Evolutionary conservation across 1,140 invertebrate species (phyloP).

Genomic region (Spodoptera frugiperda): DNA sequence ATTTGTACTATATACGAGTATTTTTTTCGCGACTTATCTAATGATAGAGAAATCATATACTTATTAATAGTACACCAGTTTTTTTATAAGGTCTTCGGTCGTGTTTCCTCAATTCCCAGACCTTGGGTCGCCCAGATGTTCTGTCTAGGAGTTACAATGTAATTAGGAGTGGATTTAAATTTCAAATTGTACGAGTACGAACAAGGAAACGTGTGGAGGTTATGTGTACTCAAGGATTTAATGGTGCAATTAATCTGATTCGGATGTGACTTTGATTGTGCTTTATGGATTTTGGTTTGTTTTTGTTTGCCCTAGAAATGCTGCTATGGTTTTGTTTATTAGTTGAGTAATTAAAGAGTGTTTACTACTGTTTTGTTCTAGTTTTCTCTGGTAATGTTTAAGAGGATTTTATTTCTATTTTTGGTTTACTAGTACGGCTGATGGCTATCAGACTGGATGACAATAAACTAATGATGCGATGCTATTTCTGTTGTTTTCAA

Average conservation of each 20-base stretch:
- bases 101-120: conserved; percentile 75
- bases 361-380: no score
- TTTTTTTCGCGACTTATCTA: conserved; percentile 65
- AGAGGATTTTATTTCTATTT: no score
- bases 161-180: conserved; percentile 54
- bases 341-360: no score
- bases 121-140: conserved; percentile 77
- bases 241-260: conserved; percentile 40
- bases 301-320: not conserved
- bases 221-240: conserved; percentile 47
- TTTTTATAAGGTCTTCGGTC: conserved; percentile 62
- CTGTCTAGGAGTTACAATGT: conserved; percentile 54
- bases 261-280: conserved; percentile 4
- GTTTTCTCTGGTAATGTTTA: no score
- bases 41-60: conserved; percentile 71
- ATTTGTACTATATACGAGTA: conserved; percentile 59
- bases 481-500: no score
- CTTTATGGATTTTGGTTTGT: not conserved
- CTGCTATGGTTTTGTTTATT: no score
- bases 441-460: no score
- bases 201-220: conserved; percentile 53
- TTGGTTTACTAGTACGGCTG: no score
- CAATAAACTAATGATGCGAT: no score
- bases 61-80: conserved; percentile 62
- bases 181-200: conserved; percentile 44